Percentiles rank a stretch among this genome's conserved stretches.
Conservation (phyloP, 2,797 vertebrate species). For the Mormyrus proboscirostris region DNA sequence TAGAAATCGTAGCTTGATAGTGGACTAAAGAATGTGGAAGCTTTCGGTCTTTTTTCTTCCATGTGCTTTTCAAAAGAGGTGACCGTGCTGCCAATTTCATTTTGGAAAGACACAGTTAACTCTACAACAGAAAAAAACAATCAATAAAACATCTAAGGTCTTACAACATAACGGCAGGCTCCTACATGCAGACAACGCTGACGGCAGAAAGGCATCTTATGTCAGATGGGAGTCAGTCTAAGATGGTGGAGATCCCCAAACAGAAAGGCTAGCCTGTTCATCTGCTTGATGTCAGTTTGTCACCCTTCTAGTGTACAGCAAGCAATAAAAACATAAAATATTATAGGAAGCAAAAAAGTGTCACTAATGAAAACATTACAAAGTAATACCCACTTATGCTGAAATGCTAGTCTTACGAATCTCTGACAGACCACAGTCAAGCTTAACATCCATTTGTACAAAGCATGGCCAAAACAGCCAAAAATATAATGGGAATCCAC, state of each 20-base stretch:
- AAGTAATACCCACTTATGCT: neutral
- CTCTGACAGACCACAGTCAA: neutral
- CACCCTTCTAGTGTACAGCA: neutral
- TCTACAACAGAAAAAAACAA: neutral
- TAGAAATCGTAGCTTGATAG: neutral
- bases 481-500: neutral
- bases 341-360: neutral
- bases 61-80: neutral
- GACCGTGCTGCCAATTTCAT: neutral
- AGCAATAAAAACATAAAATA: conserved; percentile 7
- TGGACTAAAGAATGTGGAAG: neutral
- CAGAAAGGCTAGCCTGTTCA: neutral
- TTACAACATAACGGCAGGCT: neutral
- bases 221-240: neutral
- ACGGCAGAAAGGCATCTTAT: neutral
- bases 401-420: conserved; percentile 1
- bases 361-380: conserved; percentile 1
- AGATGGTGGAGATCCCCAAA: conserved; percentile 6
- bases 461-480: neutral
- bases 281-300: neutral
- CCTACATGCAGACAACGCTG: neutral
- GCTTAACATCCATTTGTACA: neutral
- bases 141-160: neutral
- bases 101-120: neutral
- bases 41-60: neutral